Conservation (phyloP, 2,797 vertebrate genomes). For the Meriones psammophilus region DNA sequence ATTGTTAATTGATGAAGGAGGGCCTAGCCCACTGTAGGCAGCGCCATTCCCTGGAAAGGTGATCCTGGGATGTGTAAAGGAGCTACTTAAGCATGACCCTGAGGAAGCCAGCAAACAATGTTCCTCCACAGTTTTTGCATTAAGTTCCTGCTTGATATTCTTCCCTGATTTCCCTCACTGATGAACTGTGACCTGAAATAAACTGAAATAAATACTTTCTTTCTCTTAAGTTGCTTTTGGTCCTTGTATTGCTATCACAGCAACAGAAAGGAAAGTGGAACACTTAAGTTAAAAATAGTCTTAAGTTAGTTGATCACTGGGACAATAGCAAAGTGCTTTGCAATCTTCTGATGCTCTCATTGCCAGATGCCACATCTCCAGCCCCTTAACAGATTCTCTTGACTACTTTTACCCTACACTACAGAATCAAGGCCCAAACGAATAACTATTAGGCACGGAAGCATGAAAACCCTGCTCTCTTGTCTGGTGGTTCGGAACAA, state of each 20-base stretch:
- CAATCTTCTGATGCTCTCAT: background rate
- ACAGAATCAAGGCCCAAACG: background rate
- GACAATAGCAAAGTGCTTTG: constrained; percentile 6
- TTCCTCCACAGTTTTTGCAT: background rate
- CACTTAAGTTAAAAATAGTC: background rate
- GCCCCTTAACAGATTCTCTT: background rate
- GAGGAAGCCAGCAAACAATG: background rate
- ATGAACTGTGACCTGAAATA: background rate
- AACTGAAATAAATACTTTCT: background rate
- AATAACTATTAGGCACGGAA: background rate
- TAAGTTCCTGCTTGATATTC: background rate
- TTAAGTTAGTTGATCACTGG: background rate
- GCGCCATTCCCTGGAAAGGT: background rate
- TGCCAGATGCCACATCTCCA: background rate
- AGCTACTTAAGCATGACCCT: background rate
- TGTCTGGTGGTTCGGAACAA: background rate
- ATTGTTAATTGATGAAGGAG: background rate
- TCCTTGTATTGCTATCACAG: background rate
- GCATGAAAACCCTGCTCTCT: background rate
- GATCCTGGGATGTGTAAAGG: background rate
- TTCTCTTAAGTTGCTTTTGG: background rate
- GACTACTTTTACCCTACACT: background rate
- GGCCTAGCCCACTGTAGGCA: background rate
- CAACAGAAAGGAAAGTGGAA: background rate
- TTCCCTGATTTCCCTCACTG: background rate